Percentiles rank a stretch among this genome's conserved stretches.
These are phyloP conservation scores for Halocynthia aurantium DNA, from an alignment of 23 tunicate species.

Conservation along the genomic window DNA sequence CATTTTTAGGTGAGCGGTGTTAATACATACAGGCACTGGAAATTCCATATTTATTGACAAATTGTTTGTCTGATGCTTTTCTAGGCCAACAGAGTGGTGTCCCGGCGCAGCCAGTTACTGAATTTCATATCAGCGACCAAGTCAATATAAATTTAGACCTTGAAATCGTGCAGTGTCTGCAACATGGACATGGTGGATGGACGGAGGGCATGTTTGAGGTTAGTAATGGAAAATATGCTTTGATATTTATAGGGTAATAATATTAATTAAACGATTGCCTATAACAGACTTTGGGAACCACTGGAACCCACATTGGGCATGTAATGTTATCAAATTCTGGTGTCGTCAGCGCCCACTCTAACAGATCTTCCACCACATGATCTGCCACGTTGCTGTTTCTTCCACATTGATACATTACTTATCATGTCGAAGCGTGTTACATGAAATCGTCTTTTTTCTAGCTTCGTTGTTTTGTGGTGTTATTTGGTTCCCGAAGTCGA, in stretches of 20 bases:
- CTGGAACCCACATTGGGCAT: too few relatives aligned
- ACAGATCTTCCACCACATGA: too few relatives aligned
- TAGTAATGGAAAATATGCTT: background rate
- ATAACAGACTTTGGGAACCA: constrained; percentile 78
- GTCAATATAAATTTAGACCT: constrained; percentile 82
- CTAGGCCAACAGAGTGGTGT: constrained; percentile 76
- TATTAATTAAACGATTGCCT: background rate
- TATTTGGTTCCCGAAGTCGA: too few relatives aligned
- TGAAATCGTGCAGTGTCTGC: constrained; percentile 91
- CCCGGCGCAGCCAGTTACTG: constrained; percentile 52
- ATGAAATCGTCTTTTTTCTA: too few relatives aligned
- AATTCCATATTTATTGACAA: background rate
- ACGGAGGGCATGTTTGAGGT: constrained; percentile 99
- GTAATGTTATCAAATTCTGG: too few relatives aligned
- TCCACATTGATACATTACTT: too few relatives aligned
- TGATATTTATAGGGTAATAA: background rate
- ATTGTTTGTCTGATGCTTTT: background rate
- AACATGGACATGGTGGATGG: constrained; percentile 99
- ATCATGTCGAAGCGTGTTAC: too few relatives aligned
- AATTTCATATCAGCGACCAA: constrained; percentile 74
- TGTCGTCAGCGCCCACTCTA: too few relatives aligned
- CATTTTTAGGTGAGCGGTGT: constrained; percentile 62
- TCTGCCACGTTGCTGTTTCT: too few relatives aligned
- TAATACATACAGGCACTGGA: background rate
- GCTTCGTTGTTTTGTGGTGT: too few relatives aligned